Conservation (phyloP, 2,888 invertebrate genomes). For the Lathronympha strigana region DNA sequence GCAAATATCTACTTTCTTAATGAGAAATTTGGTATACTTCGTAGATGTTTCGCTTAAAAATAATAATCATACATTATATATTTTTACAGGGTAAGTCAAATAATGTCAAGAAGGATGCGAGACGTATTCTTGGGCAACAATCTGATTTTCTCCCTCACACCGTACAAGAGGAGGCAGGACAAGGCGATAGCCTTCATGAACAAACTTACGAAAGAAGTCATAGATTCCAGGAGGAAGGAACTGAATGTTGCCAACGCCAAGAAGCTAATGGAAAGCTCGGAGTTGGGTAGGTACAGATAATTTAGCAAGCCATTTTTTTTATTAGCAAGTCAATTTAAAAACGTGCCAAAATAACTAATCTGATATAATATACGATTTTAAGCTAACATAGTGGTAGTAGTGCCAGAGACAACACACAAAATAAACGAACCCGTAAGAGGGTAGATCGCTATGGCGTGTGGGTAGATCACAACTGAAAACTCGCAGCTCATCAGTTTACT, state of each 20-base stretch:
- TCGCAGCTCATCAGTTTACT: no score
- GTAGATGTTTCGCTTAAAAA: neutral
- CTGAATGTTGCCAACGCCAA: conserved; percentile 59
- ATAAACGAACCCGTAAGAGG: no score
- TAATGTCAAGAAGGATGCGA: conserved; percentile 63
- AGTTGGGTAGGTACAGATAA: conserved; percentile 58
- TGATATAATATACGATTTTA: no score
- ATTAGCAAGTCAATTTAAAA: no score
- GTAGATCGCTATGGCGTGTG: no score
- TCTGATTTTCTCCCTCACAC: conserved; percentile 75
- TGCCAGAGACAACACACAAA: no score
- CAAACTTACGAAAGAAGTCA: conserved; percentile 72
- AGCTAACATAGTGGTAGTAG: no score
- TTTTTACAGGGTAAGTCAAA: conserved; percentile 43
- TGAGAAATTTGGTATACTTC: no score
- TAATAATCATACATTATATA: neutral
- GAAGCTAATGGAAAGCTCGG: conserved; percentile 50
- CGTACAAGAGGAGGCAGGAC: conserved; percentile 83
- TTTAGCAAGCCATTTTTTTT: no score
- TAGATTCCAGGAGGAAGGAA: conserved; percentile 66
- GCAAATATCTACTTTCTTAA: no score
- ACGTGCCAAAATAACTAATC: no score
- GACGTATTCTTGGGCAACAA: conserved; percentile 64
- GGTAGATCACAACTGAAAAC: no score
- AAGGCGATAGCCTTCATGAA: conserved; percentile 74